Evolutionary conservation across 2,797 vertebrate genomes (phyloP), one percentile per base, ranked within the genome.

Genomic region (Coranthus polyacanthus): DNA sequence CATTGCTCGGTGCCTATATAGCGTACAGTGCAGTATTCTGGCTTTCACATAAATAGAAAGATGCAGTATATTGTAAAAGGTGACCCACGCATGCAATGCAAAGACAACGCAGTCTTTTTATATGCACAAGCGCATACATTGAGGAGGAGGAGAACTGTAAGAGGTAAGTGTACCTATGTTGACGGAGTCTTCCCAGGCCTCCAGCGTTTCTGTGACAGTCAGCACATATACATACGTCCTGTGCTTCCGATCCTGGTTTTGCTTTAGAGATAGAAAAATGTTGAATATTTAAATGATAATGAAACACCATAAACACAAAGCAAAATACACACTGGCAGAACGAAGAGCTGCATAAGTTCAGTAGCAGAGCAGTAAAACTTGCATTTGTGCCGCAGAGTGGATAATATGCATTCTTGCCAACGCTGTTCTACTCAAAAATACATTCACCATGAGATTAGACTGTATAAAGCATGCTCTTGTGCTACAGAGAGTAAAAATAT

Each of bases 231-330:
- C 98, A 0, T 99, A 99, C 0, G 97, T 99, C 82, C 98, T 95
- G 79, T 99, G 96, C 88, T 99, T 99, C 83, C 97, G 93, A 74
- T 98, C 98, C 90, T 98, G 96, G 89, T 99, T 98, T 95, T 99
- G 96, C 96, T 98, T 92, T 16, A 62, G 6, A 55, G 45, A 57
- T 11, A 74, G 21, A 86, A 24, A 17, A 73, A 22, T 8, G 45
- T 60, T 50, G 17, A 32, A n/a, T n/a, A 8, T 32, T 32, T 32
- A 7, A 10, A 32, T 32, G 3, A 32, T 29, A 10, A 57, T 12
- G 17, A 5, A 37, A 43, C 10, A 43, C 6, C 3, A 55, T 1
- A 15, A 49, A 13, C 12, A 22, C 17, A 24, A n/a, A 13, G 2
- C 7, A 39, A 18, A 51, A n/a, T 3, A 34, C n/a, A 6, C 21